These are phyloP conservation scores for Lasioglossum vierecki DNA, from an alignment of 2,888 invertebrate genomes.

Conservation along the genomic window DNA sequence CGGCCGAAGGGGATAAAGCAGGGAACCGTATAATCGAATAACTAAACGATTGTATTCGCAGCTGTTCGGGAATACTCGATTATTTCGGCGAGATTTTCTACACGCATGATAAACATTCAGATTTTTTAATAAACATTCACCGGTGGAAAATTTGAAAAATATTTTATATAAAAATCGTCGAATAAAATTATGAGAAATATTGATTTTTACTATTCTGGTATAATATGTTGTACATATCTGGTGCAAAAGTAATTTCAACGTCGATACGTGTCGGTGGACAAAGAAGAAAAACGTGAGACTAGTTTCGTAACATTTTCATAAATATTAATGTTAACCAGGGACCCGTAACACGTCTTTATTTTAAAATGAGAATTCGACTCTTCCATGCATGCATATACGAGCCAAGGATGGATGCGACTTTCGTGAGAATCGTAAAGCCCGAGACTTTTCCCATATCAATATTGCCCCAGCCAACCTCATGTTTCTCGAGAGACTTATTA, in stretches of 20 bases:
- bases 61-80: constrained; percentile 63
- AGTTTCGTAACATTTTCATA: constrained; percentile 23
- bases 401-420: constrained; percentile 42
- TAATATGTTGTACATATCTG: neutral
- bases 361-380: constrained; percentile 39
- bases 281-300: neutral
- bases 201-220: neutral
- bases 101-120: neutral
- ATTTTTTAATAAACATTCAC: no score
- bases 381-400: constrained; percentile 20
- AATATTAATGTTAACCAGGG: constrained; percentile 35
- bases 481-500: constrained; percentile 59
- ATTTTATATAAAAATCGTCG: no score
- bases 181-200: no score
- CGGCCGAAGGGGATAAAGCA: constrained; percentile 56
- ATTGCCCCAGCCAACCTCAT: constrained; percentile 44
- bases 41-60: constrained; percentile 76
- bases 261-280: neutral
- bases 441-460: constrained; percentile 26
- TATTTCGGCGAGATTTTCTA: constrained; percentile 51
- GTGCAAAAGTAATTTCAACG: neutral
- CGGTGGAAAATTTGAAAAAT: no score
- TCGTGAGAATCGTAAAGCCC: constrained; percentile 51
- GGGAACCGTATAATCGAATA: constrained; percentile 74
- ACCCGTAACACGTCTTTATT: constrained; percentile 13